Evolutionary conservation across 2,797 vertebrate species (phyloP).

Genomic region (Iguana delicatissima): DNA sequence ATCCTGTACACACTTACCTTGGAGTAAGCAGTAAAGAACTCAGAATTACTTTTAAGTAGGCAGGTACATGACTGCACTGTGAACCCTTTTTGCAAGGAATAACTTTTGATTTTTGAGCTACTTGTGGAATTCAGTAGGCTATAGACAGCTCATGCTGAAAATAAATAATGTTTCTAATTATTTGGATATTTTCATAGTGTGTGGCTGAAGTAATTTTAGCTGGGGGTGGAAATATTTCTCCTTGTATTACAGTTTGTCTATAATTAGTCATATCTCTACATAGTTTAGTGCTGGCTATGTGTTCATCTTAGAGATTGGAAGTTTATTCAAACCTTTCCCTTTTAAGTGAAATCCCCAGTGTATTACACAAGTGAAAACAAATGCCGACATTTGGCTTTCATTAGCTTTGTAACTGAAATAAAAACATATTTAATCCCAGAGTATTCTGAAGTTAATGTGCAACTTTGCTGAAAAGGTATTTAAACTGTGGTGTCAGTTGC

Average conservation of each 20-base stretch:
- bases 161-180: constrained; percentile 61
- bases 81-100: not conserved
- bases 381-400: constrained; percentile 82
- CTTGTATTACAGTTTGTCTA: constrained; percentile 61
- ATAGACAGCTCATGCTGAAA: constrained; percentile 48
- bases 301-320: constrained; percentile 67
- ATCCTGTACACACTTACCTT: not conserved
- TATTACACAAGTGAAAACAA: constrained; percentile 76
- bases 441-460: constrained; percentile 82
- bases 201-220: constrained; percentile 46
- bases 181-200: constrained; percentile 69
- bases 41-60: not conserved
- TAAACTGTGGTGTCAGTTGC: constrained; percentile 78
- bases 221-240: constrained; percentile 38
- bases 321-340: constrained; percentile 67
- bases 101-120: constrained; percentile 28
- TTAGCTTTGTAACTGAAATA: constrained; percentile 81
- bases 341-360: constrained; percentile 73
- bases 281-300: constrained; percentile 48
- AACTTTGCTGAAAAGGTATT: constrained; percentile 79
- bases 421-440: constrained; percentile 81
- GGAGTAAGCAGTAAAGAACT: not conserved
- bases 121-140: not conserved
- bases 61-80: not conserved
- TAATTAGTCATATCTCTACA: constrained; percentile 53